These are phyloP conservation scores for Pteria penguin DNA, from an alignment of 2,888 invertebrate genomes.

Conservation along the genomic window DNA sequence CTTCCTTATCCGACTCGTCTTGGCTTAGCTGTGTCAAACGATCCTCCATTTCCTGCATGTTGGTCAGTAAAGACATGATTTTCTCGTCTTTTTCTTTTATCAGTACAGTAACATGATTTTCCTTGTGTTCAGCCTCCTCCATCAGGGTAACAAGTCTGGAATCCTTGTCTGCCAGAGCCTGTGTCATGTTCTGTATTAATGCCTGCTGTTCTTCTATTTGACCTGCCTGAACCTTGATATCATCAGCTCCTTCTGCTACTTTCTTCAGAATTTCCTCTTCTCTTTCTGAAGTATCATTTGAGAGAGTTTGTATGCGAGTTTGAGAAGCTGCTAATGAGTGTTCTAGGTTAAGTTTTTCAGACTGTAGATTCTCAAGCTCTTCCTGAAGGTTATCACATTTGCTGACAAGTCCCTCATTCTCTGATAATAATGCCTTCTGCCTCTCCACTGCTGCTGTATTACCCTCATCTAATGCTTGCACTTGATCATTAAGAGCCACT, in stretches of 20 bases:
- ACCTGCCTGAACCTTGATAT: too few species aligned
- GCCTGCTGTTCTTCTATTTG: neutral
- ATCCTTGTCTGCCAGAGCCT: slow-evolving; percentile 13
- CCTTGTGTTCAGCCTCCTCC: slow-evolving; percentile 5
- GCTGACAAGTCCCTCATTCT: neutral
- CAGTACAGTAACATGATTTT: slow-evolving; percentile 20
- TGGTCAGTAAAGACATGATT: slow-evolving; percentile 65
- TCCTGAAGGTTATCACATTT: neutral
- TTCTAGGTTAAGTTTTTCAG: neutral
- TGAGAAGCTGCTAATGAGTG: neutral
- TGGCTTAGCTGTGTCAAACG: slow-evolving; percentile 56
- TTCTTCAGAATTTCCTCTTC: slow-evolving; percentile 7
- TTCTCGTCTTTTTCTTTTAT: slow-evolving; percentile 65
- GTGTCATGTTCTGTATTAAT: neutral
- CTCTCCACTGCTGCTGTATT: neutral
- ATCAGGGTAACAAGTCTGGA: neutral
- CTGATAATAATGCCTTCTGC: neutral
- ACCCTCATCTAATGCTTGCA: neutral
- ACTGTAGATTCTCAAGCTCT: neutral
- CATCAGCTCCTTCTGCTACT: too few species aligned
- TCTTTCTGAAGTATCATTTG: neutral
- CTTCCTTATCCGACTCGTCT: slow-evolving; percentile 6
- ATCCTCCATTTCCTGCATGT: slow-evolving; percentile 72
- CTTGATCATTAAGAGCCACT: neutral
- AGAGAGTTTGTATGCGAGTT: neutral